phyloP scores from a whole-genome alignment of 2,888 invertebrate species.

The Chirona hameri region DNA sequence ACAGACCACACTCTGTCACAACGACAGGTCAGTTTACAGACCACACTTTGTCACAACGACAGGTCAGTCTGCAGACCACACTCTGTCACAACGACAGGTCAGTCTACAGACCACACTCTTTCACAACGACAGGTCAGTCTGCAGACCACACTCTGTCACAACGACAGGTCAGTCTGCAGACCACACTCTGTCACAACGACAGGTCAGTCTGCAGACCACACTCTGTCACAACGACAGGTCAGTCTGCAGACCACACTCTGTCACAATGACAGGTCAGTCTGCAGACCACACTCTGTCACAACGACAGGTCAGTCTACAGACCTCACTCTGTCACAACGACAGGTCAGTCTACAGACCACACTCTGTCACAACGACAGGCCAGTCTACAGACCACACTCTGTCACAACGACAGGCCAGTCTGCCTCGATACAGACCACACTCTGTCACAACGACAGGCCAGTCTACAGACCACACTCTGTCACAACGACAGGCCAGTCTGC shows the following conservation, averaged over 20 bases:
- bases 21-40: conserved; percentile 51
- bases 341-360: conserved; percentile 50
- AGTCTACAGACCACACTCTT: too few species aligned
- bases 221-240: conserved; percentile 54
- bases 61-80: conserved; percentile 50
- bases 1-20: conserved; percentile 51
- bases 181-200: too few species aligned
- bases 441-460: conserved; percentile 52
- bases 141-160: conserved; percentile 51
- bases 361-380: conserved; percentile 54
- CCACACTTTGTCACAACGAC: too few species aligned
- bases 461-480: too few species aligned
- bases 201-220: conserved; percentile 50
- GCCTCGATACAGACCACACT: conserved; percentile 50
- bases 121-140: conserved; percentile 57
- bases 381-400: too few species aligned
- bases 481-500: conserved; percentile 55
- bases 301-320: conserved; percentile 51
- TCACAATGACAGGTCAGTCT: conserved; percentile 57
- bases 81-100: conserved; percentile 54
- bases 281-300: conserved; percentile 51
- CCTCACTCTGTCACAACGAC: too few species aligned
- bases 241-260: too few species aligned
- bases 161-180: conserved; percentile 51
- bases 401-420: conserved; percentile 56